A percentile compares a stretch with the other conserved stretches of the same genome.
Evolutionary conservation across 2,888 invertebrate genomes (phyloP).

Genomic region (Liopterus haemorrhoidalis): DNA sequence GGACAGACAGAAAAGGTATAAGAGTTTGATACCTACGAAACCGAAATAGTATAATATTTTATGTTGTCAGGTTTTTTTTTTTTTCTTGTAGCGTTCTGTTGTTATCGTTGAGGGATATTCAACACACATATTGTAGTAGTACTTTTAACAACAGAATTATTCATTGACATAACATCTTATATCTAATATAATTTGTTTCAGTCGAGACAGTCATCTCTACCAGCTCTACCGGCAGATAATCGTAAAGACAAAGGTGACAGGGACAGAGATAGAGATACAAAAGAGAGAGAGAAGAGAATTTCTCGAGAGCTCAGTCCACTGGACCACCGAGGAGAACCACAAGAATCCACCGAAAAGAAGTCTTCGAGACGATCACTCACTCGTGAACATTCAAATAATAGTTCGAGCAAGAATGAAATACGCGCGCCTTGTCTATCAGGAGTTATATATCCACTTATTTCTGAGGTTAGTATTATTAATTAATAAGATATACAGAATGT

Average conservation of each 20-base stretch:
- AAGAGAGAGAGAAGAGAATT: constrained; percentile 42
- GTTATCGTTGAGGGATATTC: no score
- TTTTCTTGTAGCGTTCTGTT: no score
- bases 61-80: no score
- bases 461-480: constrained; percentile 50
- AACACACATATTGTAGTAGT: no score
- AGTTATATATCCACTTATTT: constrained; percentile 52
- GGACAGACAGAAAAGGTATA: no score
- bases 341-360: constrained; percentile 38
- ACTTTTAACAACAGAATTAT: neutral
- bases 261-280: constrained; percentile 45
- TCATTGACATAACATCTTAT: neutral
- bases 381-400: constrained; percentile 39
- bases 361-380: constrained; percentile 37
- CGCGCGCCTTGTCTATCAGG: constrained; percentile 48
- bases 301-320: constrained; percentile 47
- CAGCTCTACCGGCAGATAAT: constrained; percentile 41
- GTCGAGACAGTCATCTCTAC: constrained; percentile 39
- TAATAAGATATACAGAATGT: no score
- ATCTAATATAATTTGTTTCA: constrained; percentile 28
- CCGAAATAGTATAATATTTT: no score
- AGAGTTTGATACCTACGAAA: no score
- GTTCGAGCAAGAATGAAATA: constrained; percentile 35
- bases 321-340: constrained; percentile 46
- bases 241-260: constrained; percentile 43